phyloP scores from a whole-genome alignment of 2,797 vertebrate genomes.

The Schizopygopsis malacanthus region DNA sequence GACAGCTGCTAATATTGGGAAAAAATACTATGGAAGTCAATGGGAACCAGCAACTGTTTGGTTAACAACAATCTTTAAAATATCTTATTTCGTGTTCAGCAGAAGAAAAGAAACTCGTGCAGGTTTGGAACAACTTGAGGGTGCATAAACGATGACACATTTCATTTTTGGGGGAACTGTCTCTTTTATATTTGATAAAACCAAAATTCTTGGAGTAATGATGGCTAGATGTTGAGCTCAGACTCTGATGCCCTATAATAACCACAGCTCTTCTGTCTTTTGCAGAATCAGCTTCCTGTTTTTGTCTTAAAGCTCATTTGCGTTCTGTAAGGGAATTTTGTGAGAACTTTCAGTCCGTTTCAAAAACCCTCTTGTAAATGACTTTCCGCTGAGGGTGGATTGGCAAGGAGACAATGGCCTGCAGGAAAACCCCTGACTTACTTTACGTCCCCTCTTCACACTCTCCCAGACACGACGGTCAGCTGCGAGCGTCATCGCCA shows the following conservation, averaged over 20 bases:
- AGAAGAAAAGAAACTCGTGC: not conserved
- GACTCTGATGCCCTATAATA: not conserved
- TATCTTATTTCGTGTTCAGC: not conserved
- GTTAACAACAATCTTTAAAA: not conserved
- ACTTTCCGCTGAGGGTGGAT: conserved; percentile 69
- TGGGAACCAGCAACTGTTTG: too few relatives aligned
- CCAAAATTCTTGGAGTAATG: not conserved
- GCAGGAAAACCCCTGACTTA: conserved; percentile 75
- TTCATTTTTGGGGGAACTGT: not conserved
- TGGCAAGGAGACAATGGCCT: conserved; percentile 77
- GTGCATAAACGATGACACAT: not conserved
- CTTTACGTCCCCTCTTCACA: conserved; percentile 73
- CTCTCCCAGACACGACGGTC: conserved; percentile 63
- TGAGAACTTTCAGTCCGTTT: conserved; percentile 65
- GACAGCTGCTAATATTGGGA: too few relatives aligned
- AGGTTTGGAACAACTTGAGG: not conserved
- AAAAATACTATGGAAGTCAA: too few relatives aligned
- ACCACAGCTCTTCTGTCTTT: conserved; percentile 12
- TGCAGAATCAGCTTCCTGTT: conserved; percentile 70
- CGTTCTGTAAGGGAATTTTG: conserved; percentile 51
- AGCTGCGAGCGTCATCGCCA: conserved; percentile 70
- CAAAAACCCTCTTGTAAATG: conserved; percentile 71
- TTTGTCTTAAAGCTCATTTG: conserved; percentile 64
- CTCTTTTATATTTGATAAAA: not conserved
- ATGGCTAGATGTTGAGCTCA: not conserved